phyloP scores from a whole-genome alignment of 2,797 vertebrate species.

The Avahi laniger region DNA sequence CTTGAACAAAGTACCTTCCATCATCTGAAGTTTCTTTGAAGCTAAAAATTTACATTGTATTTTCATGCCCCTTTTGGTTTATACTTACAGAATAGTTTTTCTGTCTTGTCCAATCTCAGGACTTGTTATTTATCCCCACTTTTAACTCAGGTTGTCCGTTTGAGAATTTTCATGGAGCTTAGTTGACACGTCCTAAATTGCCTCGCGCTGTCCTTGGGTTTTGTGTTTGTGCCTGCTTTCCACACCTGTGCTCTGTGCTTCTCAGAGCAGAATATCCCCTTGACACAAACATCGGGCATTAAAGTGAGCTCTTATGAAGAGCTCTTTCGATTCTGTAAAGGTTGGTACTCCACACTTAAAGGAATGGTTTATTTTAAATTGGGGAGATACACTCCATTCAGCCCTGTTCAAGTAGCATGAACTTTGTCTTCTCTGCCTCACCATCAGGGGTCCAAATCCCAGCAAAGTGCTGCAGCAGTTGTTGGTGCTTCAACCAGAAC shows the following conservation, averaged over 20 bases:
- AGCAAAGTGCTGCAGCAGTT: slow-evolving; percentile 97
- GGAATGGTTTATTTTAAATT: neutral
- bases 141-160: neutral
- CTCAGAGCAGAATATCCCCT: neutral
- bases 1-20: neutral
- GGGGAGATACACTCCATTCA: neutral
- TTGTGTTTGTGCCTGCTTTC: neutral
- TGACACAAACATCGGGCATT: neutral
- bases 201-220: rapidly evolving
- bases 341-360: neutral
- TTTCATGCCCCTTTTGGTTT: neutral
- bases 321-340: neutral
- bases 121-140: neutral
- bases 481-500: slow-evolving; percentile 93
- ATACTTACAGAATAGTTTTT: neutral
- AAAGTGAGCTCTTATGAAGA: neutral
- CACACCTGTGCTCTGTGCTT: rapidly evolving
- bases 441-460: slow-evolving; percentile 94
- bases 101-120: neutral
- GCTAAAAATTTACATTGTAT: neutral
- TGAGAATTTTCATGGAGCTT: neutral
- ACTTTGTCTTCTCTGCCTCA: slow-evolving; percentile 42
- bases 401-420: neutral
- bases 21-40: neutral
- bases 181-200: neutral